Conservation (phyloP, 2,797 vertebrate species). For the Kryptopterus vitreolus region DNA sequence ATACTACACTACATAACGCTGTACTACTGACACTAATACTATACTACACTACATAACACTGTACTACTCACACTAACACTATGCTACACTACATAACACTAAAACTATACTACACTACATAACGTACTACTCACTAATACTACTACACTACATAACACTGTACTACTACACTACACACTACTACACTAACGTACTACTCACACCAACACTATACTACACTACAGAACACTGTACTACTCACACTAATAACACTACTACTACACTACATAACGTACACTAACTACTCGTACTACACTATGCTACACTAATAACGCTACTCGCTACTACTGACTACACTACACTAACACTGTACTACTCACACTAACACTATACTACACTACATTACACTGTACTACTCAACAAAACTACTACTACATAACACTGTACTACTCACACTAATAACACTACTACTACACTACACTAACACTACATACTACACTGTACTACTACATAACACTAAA, state of each 20-base stretch:
- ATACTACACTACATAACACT: background rate
- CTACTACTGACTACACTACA: background rate
- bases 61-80: no score
- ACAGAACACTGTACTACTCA: background rate
- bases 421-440: no score
- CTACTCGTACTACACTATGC: background rate
- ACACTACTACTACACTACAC: background rate
- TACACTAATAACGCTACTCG: background rate
- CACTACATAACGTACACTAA: background rate
- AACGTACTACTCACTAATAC: no score
- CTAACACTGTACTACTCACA: no score
- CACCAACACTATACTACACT: background rate
- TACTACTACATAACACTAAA: background rate
- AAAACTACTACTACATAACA: background rate
- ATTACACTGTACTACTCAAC: background rate
- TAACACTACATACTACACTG: background rate
- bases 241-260: no score
- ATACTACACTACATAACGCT: background rate
- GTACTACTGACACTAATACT: no score
- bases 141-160: no score
- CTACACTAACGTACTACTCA: background rate
- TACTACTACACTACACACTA: background rate
- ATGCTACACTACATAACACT: no score
- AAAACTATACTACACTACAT: no score
- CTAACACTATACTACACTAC: background rate